A percentile compares a stretch with the other conserved stretches of the same genome.
phyloP scores from a whole-genome alignment of 1,140 invertebrate genomes.

The Scaptomyza hsui region DNA sequence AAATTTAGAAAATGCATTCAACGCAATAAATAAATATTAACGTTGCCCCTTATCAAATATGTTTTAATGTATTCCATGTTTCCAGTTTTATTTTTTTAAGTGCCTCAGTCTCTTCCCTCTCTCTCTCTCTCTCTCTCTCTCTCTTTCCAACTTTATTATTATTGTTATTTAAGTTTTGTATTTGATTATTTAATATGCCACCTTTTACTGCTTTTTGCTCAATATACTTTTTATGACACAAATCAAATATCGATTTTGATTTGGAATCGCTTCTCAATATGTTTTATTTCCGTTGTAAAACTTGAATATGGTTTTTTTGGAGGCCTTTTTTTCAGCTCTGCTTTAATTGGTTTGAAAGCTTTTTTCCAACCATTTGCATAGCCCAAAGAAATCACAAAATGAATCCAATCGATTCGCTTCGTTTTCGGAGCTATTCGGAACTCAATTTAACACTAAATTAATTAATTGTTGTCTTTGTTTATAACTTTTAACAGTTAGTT shows the following conservation, averaged over 20 bases:
- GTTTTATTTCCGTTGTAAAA: slow-evolving; percentile 49
- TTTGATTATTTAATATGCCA: not conserved
- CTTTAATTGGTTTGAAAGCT: slow-evolving; percentile 76
- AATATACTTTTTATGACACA: slow-evolving; percentile 61
- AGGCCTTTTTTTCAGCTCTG: slow-evolving; percentile 51
- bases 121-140: not conserved
- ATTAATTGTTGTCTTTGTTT: slow-evolving; percentile 23
- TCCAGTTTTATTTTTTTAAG: slow-evolving; percentile 41
- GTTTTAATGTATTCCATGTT: slow-evolving; percentile 29
- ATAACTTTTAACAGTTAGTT: slow-evolving; percentile 21
- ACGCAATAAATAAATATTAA: slow-evolving; percentile 29
- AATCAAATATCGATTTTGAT: slow-evolving; percentile 70
- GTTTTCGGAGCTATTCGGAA: slow-evolving; percentile 11
- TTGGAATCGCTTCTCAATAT: slow-evolving; percentile 56
- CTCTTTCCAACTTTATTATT: not conserved
- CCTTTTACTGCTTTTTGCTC: not conserved
- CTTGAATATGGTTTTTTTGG: slow-evolving; percentile 32
- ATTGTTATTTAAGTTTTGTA: too few species aligned
- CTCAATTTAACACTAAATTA: slow-evolving; percentile 25
- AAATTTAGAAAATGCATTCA: slow-evolving; percentile 38
- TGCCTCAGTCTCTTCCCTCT: not conserved
- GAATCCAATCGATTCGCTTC: slow-evolving; percentile 24
- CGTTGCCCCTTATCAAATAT: slow-evolving; percentile 5
- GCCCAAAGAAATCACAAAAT: not conserved
- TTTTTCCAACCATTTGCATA: slow-evolving; percentile 32